Evolutionary conservation across 1,140 invertebrate genomes (phyloP).

Genomic region (Argopecten irradians): DNA sequence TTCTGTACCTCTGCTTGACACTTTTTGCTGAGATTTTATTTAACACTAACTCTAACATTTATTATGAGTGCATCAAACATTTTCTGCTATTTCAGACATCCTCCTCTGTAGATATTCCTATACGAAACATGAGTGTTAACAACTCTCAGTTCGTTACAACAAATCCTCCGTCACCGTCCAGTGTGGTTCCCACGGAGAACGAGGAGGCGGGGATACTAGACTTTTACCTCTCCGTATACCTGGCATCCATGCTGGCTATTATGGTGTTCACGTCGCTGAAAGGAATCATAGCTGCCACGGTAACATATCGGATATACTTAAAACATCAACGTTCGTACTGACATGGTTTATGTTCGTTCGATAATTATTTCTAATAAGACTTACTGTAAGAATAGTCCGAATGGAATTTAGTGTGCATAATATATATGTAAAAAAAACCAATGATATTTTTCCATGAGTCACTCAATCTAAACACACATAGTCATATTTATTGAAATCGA

Average conservation of each 20-base stretch:
- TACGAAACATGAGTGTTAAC: neutral
- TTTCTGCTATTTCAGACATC: slow-evolving; percentile 28
- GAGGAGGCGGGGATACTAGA: slow-evolving; percentile 24
- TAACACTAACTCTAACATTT: no score
- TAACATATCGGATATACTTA: slow-evolving; percentile 26
- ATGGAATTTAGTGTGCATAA: no score
- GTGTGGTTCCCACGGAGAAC: neutral
- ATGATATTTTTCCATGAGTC: no score
- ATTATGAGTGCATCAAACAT: neutral
- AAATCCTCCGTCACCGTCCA: neutral
- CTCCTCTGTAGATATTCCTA: neutral
- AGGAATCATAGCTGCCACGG: slow-evolving; percentile 42
- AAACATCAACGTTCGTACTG: no score
- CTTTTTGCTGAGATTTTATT: no score
- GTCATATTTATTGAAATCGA: no score
- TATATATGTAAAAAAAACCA: no score
- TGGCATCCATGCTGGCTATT: slow-evolving; percentile 33
- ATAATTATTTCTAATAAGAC: no score
- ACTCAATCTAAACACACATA: no score
- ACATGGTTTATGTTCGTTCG: no score
- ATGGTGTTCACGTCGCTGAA: slow-evolving; percentile 28
- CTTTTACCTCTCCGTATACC: slow-evolving; percentile 40
- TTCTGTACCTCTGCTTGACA: no score
- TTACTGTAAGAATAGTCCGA: no score
- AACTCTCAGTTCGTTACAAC: neutral